A percentile compares a stretch with the other conserved stretches of the same genome.
These are phyloP conservation scores for Drosophila murphyi DNA, from an alignment of 1,140 invertebrate genomes.

Conservation along the genomic window DNA sequence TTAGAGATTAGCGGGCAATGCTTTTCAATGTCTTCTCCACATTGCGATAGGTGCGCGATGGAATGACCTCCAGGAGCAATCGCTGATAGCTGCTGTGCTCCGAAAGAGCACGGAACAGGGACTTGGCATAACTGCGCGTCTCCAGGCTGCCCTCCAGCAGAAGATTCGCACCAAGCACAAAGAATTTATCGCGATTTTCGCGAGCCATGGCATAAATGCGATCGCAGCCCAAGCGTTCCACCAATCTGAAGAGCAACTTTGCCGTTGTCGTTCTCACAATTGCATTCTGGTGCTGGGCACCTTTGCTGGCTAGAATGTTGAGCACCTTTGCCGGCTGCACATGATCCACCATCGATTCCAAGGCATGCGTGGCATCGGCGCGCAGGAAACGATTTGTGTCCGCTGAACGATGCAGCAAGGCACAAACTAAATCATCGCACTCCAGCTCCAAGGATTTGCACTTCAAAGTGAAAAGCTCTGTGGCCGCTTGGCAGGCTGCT, in stretches of 20 bases:
- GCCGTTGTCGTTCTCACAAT: constrained; percentile 92
- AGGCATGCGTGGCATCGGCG: constrained; percentile 92
- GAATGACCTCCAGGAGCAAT: constrained; percentile 88
- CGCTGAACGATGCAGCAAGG: constrained; percentile 93
- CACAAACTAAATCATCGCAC: constrained; percentile 92
- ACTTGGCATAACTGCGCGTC: constrained; percentile 90
- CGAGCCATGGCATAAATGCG: constrained; percentile 89
- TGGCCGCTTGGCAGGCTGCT: constrained; percentile 91
- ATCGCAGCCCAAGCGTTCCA: constrained; percentile 90
- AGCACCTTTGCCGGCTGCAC: constrained; percentile 86
- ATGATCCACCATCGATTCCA: constrained; percentile 92
- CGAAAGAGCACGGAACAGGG: constrained; percentile 87
- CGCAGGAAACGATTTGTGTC: constrained; percentile 97
- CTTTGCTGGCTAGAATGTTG: constrained; percentile 85
- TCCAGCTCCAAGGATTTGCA: constrained; percentile 93
- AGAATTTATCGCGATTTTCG: constrained; percentile 92
- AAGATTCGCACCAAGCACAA: constrained; percentile 92
- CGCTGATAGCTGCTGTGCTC: constrained; percentile 88
- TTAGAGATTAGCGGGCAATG: constrained; percentile 56
- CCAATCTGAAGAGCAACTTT: constrained; percentile 90
- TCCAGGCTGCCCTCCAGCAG: constrained; percentile 94
- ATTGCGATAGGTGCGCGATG: constrained; percentile 87
- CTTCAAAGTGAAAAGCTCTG: constrained; percentile 90
- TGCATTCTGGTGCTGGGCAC: constrained; percentile 92
- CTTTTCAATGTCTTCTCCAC: constrained; percentile 88